Evolutionary conservation across 37 sponge, comb jelly and placozoan genomes (phyloP).

Genomic region (Lycopodina hypogea): DNA sequence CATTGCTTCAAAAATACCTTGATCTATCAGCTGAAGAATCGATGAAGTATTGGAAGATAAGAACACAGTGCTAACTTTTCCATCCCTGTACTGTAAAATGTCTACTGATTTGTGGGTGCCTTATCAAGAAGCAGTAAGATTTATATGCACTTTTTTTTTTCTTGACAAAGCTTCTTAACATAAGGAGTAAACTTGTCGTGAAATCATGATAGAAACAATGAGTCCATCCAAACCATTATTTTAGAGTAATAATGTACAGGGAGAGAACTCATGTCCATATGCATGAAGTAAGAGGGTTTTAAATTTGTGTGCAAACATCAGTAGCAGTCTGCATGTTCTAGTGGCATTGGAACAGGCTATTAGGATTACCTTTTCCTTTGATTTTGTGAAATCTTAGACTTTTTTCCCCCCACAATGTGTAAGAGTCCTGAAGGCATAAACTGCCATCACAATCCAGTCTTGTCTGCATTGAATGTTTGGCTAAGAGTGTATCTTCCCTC

Average conservation of each 20-base stretch:
- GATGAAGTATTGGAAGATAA: constrained; percentile 1
- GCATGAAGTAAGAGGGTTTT: neutral
- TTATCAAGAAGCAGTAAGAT: constrained; percentile 1
- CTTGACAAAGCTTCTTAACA: neutral
- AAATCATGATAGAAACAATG: neutral
- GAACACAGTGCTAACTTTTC: neutral
- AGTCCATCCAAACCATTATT: neutral
- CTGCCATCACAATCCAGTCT: neutral
- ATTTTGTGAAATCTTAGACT: neutral
- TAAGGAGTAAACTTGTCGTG: constrained; percentile 1
- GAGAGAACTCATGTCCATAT: neutral
- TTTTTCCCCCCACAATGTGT: neutral
- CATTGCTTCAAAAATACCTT: constrained; percentile 1
- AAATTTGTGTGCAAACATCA: neutral
- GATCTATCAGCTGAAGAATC: neutral
- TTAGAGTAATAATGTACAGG: neutral
- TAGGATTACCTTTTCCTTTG: neutral
- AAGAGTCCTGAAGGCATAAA: neutral
- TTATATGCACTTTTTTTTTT: neutral
- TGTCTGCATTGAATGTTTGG: no score
- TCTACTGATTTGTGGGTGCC: neutral
- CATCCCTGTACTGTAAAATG: neutral
- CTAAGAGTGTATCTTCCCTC: no score
- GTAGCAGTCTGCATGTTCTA: neutral
- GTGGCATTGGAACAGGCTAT: neutral